Base-by-base conservation (phyloP, 2,888 invertebrate genomes). In the Bhutanitis thaidina region DNA sequence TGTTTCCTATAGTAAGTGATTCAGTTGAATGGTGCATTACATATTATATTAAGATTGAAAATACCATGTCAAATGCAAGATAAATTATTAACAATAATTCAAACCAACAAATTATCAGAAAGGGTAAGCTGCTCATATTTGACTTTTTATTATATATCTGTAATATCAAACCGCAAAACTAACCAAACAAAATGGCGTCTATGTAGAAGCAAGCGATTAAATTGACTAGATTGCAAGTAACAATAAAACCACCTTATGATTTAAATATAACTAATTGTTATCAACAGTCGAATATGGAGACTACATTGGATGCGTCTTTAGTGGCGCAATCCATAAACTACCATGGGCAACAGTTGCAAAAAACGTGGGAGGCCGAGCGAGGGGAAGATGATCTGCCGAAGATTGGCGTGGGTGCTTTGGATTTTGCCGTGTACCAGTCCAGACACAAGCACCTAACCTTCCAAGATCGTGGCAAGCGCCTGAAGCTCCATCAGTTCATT, bases 401-500 rank as follows among this genome's bases (percentile, higher is more conserved):
- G 72, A 80, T 93, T 57, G 92, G 92, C 50, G 86, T 92, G 37
- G 86, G 88, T 35, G 70, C 80, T 37, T 86, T 94, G 58, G 94
- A 93, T 78, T 96, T 93, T 73, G 92, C 93, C 41, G 91, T 94
- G 43, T 96, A 95, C 77, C 93, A 93, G 67, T 93, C 94, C 56
- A 91, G 96, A 20, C 95, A 95, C 69, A 96, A 95, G 74, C 93
- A 93, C 63, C 90, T 96, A 35, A 93, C 94, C 47, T 96, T 96
- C 77, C 94, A 95, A 78, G 96, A 96, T 77, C 92, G 96, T 54
- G 94, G 94, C 0, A 96, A 96, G 74, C 91, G 96, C 15, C 80
- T 96, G 48, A 96, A 96, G 72, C 87, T 97, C 36, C 96, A 96
- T 71, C 95, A 96, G 70, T 97, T 97, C 80, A 92, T 97, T 65